A percentile compares a stretch with the other conserved stretches of the same genome.
Evolutionary conservation across 2,888 invertebrate genomes (phyloP).

Genomic region (Melikaiella ostensackeni): DNA sequence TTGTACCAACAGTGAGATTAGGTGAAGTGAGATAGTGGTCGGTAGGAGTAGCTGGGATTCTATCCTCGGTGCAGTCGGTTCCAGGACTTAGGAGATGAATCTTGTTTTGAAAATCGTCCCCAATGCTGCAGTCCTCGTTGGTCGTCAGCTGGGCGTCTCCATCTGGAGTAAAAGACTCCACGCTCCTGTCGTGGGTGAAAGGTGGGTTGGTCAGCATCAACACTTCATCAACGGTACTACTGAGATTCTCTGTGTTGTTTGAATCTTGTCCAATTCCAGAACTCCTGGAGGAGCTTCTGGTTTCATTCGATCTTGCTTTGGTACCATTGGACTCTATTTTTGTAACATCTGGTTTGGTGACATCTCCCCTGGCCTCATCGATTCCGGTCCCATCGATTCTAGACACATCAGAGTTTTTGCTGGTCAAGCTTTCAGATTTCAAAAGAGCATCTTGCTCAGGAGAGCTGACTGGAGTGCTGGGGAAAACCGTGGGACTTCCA

Average conservation of each 20-base stretch:
- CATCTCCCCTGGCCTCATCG: conserved; percentile 16
- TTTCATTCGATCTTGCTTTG: conserved; percentile 3
- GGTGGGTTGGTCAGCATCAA: conserved; percentile 68
- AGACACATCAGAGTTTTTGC: neutral
- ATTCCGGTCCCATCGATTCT: conserved; percentile 31
- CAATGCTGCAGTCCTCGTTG: conserved; percentile 41
- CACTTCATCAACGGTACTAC: conserved; percentile 69
- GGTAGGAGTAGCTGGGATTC: conserved; percentile 58
- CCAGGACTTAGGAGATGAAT: conserved; percentile 44
- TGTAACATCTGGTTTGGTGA: conserved; percentile 22
- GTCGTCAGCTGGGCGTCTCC: conserved; percentile 60
- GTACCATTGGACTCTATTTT: conserved; percentile 38
- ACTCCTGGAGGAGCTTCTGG: conserved; percentile 71
- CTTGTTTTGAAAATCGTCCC: conserved; percentile 25
- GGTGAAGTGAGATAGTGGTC: conserved; percentile 58
- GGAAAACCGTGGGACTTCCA: conserved; percentile 69
- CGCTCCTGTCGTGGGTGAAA: conserved; percentile 65
- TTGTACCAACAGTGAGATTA: conserved; percentile 59
- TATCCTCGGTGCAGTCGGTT: conserved; percentile 62
- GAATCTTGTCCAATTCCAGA: conserved; percentile 79
- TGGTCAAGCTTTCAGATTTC: conserved; percentile 45
- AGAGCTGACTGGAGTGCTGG: conserved; percentile 58
- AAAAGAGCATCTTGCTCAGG: conserved; percentile 26
- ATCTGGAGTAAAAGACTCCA: conserved; percentile 64
- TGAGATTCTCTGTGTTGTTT: conserved; percentile 67